These are phyloP conservation scores for Orchesella cincta DNA, from an alignment of 1,140 invertebrate genomes.

Conservation along the genomic window DNA sequence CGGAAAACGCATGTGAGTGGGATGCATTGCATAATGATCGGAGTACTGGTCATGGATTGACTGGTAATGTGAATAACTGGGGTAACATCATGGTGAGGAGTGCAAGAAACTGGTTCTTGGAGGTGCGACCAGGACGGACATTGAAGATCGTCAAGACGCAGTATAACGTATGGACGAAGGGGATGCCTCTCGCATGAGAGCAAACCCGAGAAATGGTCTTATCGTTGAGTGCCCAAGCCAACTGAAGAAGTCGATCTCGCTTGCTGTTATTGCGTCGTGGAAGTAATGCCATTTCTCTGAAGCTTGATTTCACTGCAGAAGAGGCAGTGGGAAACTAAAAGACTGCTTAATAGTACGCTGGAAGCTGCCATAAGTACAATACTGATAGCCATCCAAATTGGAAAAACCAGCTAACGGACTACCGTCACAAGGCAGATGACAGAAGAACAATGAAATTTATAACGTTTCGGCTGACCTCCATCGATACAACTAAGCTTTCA, in stretches of 20 bases:
- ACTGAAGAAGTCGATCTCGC: constrained; percentile 45
- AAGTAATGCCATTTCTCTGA: constrained; percentile 27
- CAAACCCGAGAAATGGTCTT: constrained; percentile 16
- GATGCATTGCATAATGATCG: constrained; percentile 5
- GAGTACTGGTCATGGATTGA: background rate
- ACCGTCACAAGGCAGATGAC: constrained; percentile 41
- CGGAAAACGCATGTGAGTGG: constrained; percentile 1
- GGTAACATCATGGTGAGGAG: background rate
- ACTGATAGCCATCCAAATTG: constrained; percentile 44
- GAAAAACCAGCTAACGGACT: constrained; percentile 42
- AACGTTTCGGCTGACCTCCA: constrained; percentile 38
- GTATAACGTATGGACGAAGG: background rate
- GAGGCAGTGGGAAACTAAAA: constrained; percentile 35
- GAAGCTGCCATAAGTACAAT: constrained; percentile 40
- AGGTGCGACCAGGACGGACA: background rate
- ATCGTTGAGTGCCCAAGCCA: constrained; percentile 49
- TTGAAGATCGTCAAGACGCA: background rate
- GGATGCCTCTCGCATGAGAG: background rate
- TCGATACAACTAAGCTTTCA: constrained; percentile 41
- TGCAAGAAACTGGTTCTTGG: background rate
- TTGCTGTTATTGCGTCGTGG: constrained; percentile 45
- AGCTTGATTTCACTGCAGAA: constrained; percentile 33
- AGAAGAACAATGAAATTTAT: constrained; percentile 49
- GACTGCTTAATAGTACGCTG: background rate
- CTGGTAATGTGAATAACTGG: constrained; percentile 7